These are phyloP conservation scores for Gnathonemus longibarbis DNA, from an alignment of 2,113 vertebrate species.

Conservation along the genomic window DNA sequence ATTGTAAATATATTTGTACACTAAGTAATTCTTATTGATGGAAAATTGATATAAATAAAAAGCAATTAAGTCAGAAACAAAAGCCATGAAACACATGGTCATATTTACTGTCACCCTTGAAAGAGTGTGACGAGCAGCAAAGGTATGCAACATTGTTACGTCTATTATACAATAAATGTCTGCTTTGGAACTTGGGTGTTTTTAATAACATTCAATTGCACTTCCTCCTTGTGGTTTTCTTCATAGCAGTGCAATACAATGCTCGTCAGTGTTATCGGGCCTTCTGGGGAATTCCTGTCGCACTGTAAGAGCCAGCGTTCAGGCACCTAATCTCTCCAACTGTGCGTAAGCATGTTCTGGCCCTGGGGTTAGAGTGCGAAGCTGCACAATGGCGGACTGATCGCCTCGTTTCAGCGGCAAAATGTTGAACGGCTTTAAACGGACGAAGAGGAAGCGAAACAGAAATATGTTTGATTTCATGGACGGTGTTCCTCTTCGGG, in stretches of 20 bases:
- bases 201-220: not conserved
- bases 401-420: not conserved
- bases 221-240: slow-evolving; percentile 26
- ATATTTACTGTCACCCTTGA: not conserved
- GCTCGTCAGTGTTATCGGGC: not conserved
- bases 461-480: not conserved
- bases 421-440: not conserved
- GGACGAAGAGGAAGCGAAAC: not conserved
- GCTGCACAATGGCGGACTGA: not conserved
- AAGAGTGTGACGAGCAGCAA: not conserved
- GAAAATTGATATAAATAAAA: not conserved
- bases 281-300: slow-evolving; percentile 12
- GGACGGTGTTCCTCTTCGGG: not conserved
- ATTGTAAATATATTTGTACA: slow-evolving; percentile 19
- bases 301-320: not conserved
- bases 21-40: not conserved
- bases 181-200: not conserved
- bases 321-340: not conserved
- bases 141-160: not conserved
- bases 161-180: not conserved
- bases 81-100: not conserved
- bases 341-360: not conserved
- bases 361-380: not conserved
- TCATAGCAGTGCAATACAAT: not conserved
- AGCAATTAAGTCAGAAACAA: not conserved